Conservation (phyloP, 92 coral and sea anemone species). For the Palythoa caribaeorum region DNA sequence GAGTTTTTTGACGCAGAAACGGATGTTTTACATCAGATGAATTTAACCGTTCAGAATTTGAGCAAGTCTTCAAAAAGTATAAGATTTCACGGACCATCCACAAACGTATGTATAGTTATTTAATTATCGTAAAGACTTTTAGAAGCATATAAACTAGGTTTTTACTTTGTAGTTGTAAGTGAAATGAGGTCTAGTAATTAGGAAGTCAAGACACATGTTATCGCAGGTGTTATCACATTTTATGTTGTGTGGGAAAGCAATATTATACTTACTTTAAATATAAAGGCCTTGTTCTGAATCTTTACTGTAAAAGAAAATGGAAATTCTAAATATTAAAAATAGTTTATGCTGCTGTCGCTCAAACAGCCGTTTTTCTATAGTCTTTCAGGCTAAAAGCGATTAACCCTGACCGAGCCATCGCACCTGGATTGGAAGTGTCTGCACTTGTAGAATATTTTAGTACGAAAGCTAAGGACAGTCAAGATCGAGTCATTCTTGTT, state of each 20-base stretch:
- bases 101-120: constrained; percentile 73
- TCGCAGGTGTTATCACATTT: too few species aligned
- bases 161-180: neutral
- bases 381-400: constrained; percentile 89
- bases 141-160: neutral
- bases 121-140: neutral
- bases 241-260: too few species aligned
- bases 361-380: constrained; percentile 45
- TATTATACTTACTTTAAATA: too few species aligned
- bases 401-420: constrained; percentile 92
- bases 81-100: constrained; percentile 95
- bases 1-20: constrained; percentile 96
- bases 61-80: constrained; percentile 93
- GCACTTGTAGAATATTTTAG: constrained; percentile 93
- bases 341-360: neutral
- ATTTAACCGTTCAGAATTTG: constrained; percentile 89
- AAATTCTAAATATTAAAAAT: too few species aligned
- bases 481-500: constrained; percentile 89
- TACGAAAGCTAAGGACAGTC: constrained; percentile 88
- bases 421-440: constrained; percentile 95
- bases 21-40: constrained; percentile 97
- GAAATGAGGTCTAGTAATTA: neutral
- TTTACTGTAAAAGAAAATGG: neutral
- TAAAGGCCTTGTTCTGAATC: too few species aligned
- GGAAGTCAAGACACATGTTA: neutral